Percentiles rank a stretch among this genome's conserved stretches.
Conservation (phyloP, 2,113 vertebrate genomes). For the Pachycephala philippinensis region DNA sequence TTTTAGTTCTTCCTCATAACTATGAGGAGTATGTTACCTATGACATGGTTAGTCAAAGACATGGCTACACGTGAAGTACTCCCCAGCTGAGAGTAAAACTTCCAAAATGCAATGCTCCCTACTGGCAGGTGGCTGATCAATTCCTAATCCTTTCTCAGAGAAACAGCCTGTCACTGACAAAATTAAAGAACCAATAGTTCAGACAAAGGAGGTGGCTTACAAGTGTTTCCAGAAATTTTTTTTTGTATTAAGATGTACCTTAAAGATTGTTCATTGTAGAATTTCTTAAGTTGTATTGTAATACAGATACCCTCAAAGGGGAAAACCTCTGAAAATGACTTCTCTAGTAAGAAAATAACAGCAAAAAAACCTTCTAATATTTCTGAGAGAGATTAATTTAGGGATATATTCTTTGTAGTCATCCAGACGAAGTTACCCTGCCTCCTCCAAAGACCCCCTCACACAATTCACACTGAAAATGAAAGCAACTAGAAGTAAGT, state of each 20-base stretch:
- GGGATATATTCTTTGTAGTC: neutral
- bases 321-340: neutral
- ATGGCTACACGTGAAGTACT: neutral
- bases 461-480: neutral
- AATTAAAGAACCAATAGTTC: neutral
- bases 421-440: neutral
- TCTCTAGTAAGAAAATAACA: neutral
- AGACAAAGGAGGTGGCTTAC: neutral
- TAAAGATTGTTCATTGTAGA: neutral
- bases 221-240: neutral
- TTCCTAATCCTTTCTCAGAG: neutral
- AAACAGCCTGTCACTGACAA: neutral
- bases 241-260: neutral
- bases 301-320: neutral
- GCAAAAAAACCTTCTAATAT: neutral
- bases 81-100: neutral
- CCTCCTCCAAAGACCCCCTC: neutral
- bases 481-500: neutral
- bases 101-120: fast-evolving
- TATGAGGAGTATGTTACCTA: neutral
- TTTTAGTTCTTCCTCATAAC: neutral
- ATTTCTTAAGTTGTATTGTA: neutral
- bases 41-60: neutral
- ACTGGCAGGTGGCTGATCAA: neutral
- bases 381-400: neutral